phyloP scores from a whole-genome alignment of 1,140 invertebrate genomes.

The Pseudomyrmex concolor region DNA sequence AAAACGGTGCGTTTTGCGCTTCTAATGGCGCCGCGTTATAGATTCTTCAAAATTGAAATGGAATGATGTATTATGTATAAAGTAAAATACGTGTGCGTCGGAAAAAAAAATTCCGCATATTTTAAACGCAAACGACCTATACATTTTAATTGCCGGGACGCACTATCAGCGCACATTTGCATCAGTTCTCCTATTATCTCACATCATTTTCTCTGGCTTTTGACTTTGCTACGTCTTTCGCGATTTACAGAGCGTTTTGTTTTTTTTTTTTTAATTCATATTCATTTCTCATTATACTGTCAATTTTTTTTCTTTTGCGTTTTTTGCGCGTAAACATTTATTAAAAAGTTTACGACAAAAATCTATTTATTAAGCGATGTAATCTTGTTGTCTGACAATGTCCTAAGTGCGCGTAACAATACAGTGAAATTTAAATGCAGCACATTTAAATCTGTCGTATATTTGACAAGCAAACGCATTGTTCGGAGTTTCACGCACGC shows the following conservation, averaged over 20 bases:
- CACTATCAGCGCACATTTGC: slow-evolving; percentile 1
- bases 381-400: slow-evolving; percentile 7
- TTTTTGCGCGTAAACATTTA: too few relatives aligned
- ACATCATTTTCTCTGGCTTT: background rate
- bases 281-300: background rate
- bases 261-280: background rate
- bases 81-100: background rate
- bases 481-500: background rate
- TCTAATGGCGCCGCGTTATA: slow-evolving; percentile 23
- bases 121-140: slow-evolving; percentile 4
- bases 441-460: slow-evolving; percentile 34
- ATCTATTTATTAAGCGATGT: too few relatives aligned
- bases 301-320: too few relatives aligned
- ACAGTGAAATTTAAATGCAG: slow-evolving; percentile 17
- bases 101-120: background rate
- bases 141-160: background rate
- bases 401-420: slow-evolving; percentile 24
- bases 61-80: slow-evolving; percentile 9
- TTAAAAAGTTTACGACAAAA: too few relatives aligned
- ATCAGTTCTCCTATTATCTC: background rate
- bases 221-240: background rate
- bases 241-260: background rate
- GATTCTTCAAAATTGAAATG: slow-evolving; percentile 13
- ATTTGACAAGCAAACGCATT: slow-evolving; percentile 31
- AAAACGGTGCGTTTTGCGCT: slow-evolving; percentile 12